Evolutionary conservation across 2,888 invertebrate species (phyloP).

Genomic region (Resseliella maxima): DNA sequence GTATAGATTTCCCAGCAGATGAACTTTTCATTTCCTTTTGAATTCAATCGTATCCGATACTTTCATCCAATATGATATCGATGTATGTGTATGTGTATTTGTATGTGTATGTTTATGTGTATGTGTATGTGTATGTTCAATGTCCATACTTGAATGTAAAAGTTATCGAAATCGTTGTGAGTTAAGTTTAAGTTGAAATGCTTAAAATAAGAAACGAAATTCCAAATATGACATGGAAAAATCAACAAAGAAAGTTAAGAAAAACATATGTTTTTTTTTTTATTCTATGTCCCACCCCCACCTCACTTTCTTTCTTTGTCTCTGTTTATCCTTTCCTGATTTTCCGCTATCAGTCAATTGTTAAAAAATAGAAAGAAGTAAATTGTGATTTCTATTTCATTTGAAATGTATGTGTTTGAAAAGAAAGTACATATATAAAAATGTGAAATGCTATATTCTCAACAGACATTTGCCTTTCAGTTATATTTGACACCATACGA

Average conservation of each 20-base stretch:
- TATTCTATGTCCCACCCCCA: neutral
- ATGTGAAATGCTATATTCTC: neutral
- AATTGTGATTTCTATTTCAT: conserved; percentile 3
- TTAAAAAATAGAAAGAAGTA: neutral
- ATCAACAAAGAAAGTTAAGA: neutral
- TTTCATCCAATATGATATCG: neutral
- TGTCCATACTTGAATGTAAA: neutral
- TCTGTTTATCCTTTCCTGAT: too few species aligned
- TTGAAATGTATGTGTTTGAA: neutral
- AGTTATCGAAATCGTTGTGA: neutral
- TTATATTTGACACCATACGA: neutral
- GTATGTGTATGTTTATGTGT: too few species aligned
- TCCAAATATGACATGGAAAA: neutral
- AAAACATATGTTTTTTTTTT: neutral
- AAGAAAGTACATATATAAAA: neutral
- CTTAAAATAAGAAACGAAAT: neutral
- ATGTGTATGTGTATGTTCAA: too few species aligned
- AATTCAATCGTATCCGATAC: neutral
- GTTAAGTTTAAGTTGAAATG: neutral
- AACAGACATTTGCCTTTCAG: neutral
- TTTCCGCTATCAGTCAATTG: neutral
- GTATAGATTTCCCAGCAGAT: neutral
- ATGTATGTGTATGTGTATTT: too few species aligned
- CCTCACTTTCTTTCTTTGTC: neutral
- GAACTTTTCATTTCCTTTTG: neutral